phyloP scores from a whole-genome alignment of 1,140 invertebrate genomes.

The Branchinecta lindahli region DNA sequence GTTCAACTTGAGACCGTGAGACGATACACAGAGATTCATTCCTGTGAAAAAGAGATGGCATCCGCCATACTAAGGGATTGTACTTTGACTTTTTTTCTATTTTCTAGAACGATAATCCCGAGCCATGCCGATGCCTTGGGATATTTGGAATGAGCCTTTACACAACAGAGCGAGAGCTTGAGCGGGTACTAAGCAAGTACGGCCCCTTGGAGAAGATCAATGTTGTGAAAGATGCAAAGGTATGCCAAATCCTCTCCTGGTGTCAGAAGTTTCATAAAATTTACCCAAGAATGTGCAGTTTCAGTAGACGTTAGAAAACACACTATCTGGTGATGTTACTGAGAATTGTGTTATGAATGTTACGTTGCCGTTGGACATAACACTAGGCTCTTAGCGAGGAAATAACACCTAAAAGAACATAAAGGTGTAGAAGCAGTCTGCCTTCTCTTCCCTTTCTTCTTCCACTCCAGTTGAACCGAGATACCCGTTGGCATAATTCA shows the following conservation, averaged over 20 bases:
- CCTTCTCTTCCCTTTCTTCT: no score
- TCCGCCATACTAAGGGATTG: background rate
- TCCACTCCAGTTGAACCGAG: no score
- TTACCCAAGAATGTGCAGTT: no score
- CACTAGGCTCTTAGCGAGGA: background rate
- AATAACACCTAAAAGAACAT: no score
- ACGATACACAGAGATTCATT: no score
- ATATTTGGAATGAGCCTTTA: conserved; percentile 86
- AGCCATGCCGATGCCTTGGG: conserved; percentile 73
- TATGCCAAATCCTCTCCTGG: conserved; percentile 31
- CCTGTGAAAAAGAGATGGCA: no score
- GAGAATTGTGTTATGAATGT: conserved; percentile 3
- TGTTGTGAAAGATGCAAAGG: conserved; percentile 89
- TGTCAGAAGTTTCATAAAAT: background rate
- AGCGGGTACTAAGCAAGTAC: conserved; percentile 82
- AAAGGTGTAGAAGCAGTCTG: no score
- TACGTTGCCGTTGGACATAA: conserved; percentile 13
- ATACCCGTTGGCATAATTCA: no score
- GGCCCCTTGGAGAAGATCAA: conserved; percentile 84
- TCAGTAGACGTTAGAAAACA: background rate
- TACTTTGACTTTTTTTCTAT: conserved; percentile 2
- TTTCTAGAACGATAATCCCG: conserved; percentile 53
- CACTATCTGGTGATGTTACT: background rate
- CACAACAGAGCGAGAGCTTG: conserved; percentile 82
- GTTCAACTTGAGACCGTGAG: no score